Percentiles rank a stretch among this genome's conserved stretches.
phyloP scores from a whole-genome alignment of 2,888 invertebrate genomes.

The Scelioninae gen. 2 region DNA sequence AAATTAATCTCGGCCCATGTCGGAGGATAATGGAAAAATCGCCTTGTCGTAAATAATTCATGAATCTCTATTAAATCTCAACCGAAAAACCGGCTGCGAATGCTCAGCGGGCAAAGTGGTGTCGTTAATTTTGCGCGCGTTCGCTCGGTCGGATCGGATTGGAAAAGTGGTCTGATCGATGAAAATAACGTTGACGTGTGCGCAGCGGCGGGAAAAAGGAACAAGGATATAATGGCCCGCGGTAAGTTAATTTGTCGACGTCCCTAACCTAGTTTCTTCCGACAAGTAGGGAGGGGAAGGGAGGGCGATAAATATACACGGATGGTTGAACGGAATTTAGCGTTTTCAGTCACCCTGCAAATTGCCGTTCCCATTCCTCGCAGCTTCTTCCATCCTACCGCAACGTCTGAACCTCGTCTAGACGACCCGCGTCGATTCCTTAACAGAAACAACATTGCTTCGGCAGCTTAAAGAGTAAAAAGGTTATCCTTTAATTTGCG shows the following conservation, averaged over 20 bases:
- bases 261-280: conserved; percentile 65
- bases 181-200: conserved; percentile 11
- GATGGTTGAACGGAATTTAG: conserved; percentile 30
- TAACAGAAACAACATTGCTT: conserved; percentile 16
- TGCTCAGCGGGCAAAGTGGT: conserved; percentile 3
- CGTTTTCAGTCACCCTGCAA: conserved; percentile 44
- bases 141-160: not conserved
- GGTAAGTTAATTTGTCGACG: conserved; percentile 64
- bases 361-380: conserved; percentile 35
- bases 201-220: conserved; percentile 6
- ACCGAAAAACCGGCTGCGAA: too few species aligned
- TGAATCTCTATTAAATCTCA: too few species aligned
- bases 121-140: conserved; percentile 1
- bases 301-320: conserved; percentile 46
- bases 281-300: conserved; percentile 11
- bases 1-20: too few species aligned
- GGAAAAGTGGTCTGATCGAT: conserved; percentile 9
- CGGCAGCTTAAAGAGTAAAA: too few species aligned
- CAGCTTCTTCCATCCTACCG: conserved; percentile 41
- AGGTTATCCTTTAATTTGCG: too few species aligned
- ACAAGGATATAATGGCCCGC: conserved; percentile 32
- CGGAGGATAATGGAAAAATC: too few species aligned
- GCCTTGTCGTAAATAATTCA: too few species aligned
- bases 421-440: conserved; percentile 35
- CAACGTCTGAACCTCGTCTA: conserved; percentile 63